Percentiles rank a stretch among this genome's conserved stretches.
Conservation (phyloP, 2,888 invertebrate genomes). For the Patella caerulea region DNA sequence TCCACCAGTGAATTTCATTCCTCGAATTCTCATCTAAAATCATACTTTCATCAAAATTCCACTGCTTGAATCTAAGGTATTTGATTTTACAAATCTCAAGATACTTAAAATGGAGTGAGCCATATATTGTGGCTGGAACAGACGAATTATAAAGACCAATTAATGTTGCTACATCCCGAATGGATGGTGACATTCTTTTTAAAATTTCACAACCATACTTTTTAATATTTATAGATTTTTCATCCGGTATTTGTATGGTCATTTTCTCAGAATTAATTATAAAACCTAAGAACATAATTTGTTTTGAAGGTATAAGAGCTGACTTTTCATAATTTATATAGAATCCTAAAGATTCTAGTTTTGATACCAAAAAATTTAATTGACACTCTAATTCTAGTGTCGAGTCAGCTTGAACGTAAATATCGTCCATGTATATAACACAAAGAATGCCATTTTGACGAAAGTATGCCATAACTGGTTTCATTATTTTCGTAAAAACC, state of each 20-base stretch:
- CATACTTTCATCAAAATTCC: no score
- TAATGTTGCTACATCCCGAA: not conserved
- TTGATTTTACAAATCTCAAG: no score
- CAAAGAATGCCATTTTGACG: not conserved
- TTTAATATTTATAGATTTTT: not conserved
- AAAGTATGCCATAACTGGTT: not conserved
- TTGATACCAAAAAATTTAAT: not conserved
- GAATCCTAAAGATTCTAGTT: not conserved
- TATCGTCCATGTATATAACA: not conserved
- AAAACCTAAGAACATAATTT: not conserved
- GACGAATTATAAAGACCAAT: not conserved
- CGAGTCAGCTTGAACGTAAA: not conserved
- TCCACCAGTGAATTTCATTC: no score
- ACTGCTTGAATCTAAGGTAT: no score
- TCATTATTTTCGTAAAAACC: not conserved
- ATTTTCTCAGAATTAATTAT: not conserved
- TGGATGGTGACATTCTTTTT: not conserved
- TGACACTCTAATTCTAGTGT: not conserved
- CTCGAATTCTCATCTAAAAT: no score
- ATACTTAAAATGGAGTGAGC: not conserved
- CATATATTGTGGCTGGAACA: not conserved
- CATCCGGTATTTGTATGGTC: not conserved
- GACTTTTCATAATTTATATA: not conserved
- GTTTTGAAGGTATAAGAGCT: not conserved
- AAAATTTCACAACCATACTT: not conserved